These are phyloP conservation scores for Penaeus indicus DNA, from an alignment of 1,140 invertebrate species.

Conservation along the genomic window DNA sequence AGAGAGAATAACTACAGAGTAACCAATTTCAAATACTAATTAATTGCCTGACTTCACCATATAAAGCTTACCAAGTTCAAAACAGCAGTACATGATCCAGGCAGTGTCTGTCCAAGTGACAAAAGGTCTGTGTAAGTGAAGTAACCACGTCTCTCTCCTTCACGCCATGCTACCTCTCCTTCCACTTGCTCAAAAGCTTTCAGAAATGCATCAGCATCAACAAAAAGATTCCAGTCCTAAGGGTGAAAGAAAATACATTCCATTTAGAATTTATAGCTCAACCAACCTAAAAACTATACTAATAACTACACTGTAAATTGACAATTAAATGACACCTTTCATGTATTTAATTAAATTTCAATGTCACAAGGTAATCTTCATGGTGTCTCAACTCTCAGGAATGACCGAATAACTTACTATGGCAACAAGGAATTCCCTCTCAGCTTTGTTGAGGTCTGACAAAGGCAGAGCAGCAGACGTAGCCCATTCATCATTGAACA, in stretches of 20 bases:
- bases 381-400: too few species aligned
- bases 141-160: constrained; percentile 82
- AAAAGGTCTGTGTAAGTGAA: constrained; percentile 88
- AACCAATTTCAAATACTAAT: too few species aligned
- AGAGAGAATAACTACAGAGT: background rate
- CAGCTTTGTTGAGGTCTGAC: constrained; percentile 84
- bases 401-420: constrained; percentile 79
- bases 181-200: constrained; percentile 79
- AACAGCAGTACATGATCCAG: constrained; percentile 69
- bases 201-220: constrained; percentile 81
- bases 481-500: constrained; percentile 91
- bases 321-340: too few species aligned
- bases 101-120: constrained; percentile 72
- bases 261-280: background rate
- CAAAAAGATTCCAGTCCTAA: constrained; percentile 88
- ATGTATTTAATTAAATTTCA: too few species aligned
- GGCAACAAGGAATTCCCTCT: constrained; percentile 88
- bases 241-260: constrained; percentile 67
- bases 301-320: too few species aligned
- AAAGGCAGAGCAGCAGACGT: constrained; percentile 81
- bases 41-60: too few species aligned
- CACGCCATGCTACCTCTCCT: constrained; percentile 78
- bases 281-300: background rate
- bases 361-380: too few species aligned
- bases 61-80: constrained; percentile 69